Evolutionary conservation across 2,888 invertebrate genomes (phyloP).

Genomic region (Spodoptera exigua): DNA sequence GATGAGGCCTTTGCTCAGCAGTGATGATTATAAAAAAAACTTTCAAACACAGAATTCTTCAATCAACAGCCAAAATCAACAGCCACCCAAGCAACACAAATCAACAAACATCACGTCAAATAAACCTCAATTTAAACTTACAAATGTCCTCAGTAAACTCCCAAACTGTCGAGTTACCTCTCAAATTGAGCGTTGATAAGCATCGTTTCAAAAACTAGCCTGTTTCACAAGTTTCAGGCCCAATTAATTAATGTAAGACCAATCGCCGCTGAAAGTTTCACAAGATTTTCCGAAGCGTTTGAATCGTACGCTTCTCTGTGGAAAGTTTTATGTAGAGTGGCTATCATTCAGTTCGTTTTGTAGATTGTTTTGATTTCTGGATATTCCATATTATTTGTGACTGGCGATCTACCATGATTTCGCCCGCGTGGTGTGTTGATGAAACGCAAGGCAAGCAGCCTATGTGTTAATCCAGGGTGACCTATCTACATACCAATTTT

Average conservation of each 20-base stretch:
- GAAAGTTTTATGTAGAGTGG: conserved; percentile 37
- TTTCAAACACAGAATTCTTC: too few relatives aligned
- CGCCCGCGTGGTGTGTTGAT: too few relatives aligned
- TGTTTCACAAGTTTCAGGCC: conserved; percentile 27
- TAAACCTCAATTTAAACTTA: conserved; percentile 7
- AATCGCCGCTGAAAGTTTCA: conserved; percentile 44
- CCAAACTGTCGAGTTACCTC: conserved; percentile 55
- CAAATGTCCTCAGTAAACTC: conserved; percentile 15
- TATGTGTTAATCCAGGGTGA: too few relatives aligned
- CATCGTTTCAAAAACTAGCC: conserved; percentile 51
- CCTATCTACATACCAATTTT: too few relatives aligned
- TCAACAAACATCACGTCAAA: not conserved
- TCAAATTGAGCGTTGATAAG: conserved; percentile 55
- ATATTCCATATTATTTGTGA: too few relatives aligned
- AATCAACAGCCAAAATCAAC: too few relatives aligned
- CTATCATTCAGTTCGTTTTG: not conserved
- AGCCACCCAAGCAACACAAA: too few relatives aligned
- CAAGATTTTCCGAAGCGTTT: conserved; percentile 53
- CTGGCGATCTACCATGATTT: too few relatives aligned
- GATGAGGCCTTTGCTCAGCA: too few relatives aligned
- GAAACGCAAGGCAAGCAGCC: too few relatives aligned
- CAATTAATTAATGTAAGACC: conserved; percentile 57
- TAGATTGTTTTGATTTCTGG: conserved; percentile 8
- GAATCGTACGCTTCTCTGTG: conserved; percentile 43
- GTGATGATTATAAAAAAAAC: too few relatives aligned